Evolutionary conservation across 2,797 vertebrate genomes (phyloP), one percentile per base, ranked within the genome.

Genomic region (Oreortyx pictus): DNA sequence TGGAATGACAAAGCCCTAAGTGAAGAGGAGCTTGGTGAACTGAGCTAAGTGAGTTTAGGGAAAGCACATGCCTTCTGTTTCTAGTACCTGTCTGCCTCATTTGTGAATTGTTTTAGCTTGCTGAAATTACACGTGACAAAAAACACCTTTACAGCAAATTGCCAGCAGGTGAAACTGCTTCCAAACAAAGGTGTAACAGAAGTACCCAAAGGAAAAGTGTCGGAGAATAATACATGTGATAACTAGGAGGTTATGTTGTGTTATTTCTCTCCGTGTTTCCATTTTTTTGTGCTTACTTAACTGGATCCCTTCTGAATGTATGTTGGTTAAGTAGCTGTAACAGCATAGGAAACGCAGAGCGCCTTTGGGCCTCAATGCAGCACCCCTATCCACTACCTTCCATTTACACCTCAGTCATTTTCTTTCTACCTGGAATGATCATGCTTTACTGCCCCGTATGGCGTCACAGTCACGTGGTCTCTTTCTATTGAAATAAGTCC

Each of bases 401-500:
- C 14, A 12, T 13, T 60, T 14, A 5, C 4, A 13, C 11, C 20
- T 60, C 24, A 15, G 16, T 52, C 39, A 20, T 54, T 52, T 39
- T 39, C 23, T 64, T 50, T 72, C 44, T 5, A 3, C 11, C 22
- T 14, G 18, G 19, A 46, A 17, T 12, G 13, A 7, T 41, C 37
- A 6, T 2, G 2, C 14, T 41, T 3, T 24, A 3, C 23, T 19
- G 44, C 46, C 60, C 17, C 8, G 47, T 29, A 7, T 5, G 31
- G 52, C 7, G 10, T 73, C 6, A 4, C 46, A 39, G 56, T 37
- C 7, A 23, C 33, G 19, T 47, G 16, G 19, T 65, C 46, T 83
- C 52, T 39, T 64, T 49, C 24, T 33, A 3, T 35, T 66, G 49
- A 64, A 70, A 57, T 24, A 7, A 60, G 49, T 70, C 20, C 8